phyloP scores from a whole-genome alignment of 2,797 vertebrate genomes.

The Pseudochromis fuscus region DNA sequence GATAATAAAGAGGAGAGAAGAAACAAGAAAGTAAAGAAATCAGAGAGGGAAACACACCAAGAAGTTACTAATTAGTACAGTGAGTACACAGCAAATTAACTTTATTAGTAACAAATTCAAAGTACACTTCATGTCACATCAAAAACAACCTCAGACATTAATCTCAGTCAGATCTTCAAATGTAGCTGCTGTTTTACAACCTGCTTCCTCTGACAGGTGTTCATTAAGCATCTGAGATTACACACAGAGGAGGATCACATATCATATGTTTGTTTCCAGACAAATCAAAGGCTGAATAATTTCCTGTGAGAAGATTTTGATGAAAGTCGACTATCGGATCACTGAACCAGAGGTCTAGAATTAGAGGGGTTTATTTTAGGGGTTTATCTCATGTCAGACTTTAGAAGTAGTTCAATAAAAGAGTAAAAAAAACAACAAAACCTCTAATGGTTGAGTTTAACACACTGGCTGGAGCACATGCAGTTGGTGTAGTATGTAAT shows the following conservation, averaged over 20 bases:
- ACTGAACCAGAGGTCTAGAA: no score
- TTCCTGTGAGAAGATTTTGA: slow-evolving; percentile 11
- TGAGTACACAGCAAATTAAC: neutral
- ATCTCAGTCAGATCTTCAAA: slow-evolving; percentile 3
- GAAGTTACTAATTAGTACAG: neutral
- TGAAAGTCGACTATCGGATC: slow-evolving; percentile 13
- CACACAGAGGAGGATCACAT: slow-evolving; percentile 1
- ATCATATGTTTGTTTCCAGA: slow-evolving; percentile 21
- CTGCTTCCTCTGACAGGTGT: slow-evolving; percentile 21
- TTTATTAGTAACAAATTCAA: neutral
- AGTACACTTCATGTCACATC: neutral
- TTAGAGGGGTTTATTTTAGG: slow-evolving; percentile 4
- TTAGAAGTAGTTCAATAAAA: slow-evolving; percentile 1
- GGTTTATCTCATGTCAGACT: slow-evolving; percentile 25
- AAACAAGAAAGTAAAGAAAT: neutral
- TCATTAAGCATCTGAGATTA: neutral
- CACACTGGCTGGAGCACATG: no score
- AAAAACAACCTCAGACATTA: neutral
- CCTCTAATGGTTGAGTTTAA: neutral
- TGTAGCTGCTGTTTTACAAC: neutral
- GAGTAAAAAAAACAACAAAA: neutral
- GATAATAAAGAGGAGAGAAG: neutral
- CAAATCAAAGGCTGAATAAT: neutral
- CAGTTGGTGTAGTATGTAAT: no score
- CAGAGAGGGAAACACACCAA: neutral